phyloP scores from a whole-genome alignment of 1,140 invertebrate species.

The Caenorhabditis remanei region DNA sequence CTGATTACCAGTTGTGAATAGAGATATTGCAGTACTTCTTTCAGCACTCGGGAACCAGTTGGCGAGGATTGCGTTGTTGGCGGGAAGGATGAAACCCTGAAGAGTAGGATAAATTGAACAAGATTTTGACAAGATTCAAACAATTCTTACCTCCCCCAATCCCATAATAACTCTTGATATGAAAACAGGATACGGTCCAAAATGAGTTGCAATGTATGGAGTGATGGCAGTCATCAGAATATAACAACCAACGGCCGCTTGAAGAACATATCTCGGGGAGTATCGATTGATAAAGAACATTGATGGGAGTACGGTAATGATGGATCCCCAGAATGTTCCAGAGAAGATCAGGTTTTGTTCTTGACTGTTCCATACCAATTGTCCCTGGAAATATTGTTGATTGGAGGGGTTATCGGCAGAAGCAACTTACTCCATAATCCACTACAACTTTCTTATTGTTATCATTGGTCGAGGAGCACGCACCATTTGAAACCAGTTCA shows the following conservation, averaged over 20 bases:
- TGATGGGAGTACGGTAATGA: constrained; percentile 65
- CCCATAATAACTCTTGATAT: constrained; percentile 67
- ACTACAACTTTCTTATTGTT: constrained; percentile 62
- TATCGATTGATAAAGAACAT: constrained; percentile 65
- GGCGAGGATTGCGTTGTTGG: constrained; percentile 69
- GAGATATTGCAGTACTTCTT: constrained; percentile 69
- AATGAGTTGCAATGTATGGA: constrained; percentile 66
- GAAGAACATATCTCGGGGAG: constrained; percentile 64
- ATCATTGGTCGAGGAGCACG: constrained; percentile 1
- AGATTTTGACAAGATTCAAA: not conserved
- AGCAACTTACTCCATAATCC: constrained; percentile 70
- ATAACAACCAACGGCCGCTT: constrained; percentile 61
- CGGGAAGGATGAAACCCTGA: constrained; percentile 69
- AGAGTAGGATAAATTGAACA: constrained; percentile 36
- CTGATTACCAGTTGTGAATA: constrained; percentile 70
- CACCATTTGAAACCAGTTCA: not conserved
- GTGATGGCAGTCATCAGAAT: constrained; percentile 63
- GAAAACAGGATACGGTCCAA: constrained; percentile 64
- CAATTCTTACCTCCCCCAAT: constrained; percentile 62
- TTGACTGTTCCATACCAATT: constrained; percentile 64
- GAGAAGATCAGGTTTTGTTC: constrained; percentile 69
- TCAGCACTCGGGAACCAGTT: constrained; percentile 70
- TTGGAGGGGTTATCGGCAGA: not conserved
- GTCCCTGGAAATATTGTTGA: constrained; percentile 61
- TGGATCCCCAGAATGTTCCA: constrained; percentile 68